These are phyloP conservation scores for Tridacna crocea DNA, from an alignment of 2,888 invertebrate genomes.

Conservation along the genomic window DNA sequence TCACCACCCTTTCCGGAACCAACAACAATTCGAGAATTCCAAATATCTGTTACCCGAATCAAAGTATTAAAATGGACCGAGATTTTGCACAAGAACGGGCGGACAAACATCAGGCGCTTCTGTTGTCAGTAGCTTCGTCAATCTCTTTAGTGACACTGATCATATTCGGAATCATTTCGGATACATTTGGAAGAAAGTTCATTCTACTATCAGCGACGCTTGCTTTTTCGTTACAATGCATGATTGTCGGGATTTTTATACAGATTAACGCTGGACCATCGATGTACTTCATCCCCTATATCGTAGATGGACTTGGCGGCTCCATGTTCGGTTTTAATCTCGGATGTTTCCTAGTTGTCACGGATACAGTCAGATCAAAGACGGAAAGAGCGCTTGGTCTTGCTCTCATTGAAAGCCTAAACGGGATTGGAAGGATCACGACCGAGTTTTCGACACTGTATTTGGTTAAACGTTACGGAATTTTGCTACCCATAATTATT, in stretches of 20 bases:
- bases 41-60: conserved; percentile 25
- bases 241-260: conserved; percentile 6
- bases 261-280: neutral
- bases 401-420: conserved; percentile 27
- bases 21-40: conserved; percentile 9
- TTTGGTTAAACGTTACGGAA: conserved; percentile 12
- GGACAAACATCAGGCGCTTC: conserved; percentile 24
- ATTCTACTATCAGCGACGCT: conserved; percentile 10
- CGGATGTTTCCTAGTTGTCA: conserved; percentile 20
- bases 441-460: conserved; percentile 24
- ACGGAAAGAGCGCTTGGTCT: conserved; percentile 22
- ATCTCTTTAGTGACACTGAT: conserved; percentile 29
- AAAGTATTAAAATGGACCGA: conserved; percentile 25
- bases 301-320: conserved; percentile 26
- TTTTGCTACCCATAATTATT: conserved; percentile 2
- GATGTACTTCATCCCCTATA: conserved; percentile 13
- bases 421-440: conserved; percentile 23
- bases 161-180: conserved; percentile 22
- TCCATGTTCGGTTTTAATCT: conserved; percentile 30
- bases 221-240: conserved; percentile 12
- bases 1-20: neutral
- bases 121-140: conserved; percentile 24
- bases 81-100: conserved; percentile 21
- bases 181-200: conserved; percentile 22
- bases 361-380: conserved; percentile 12